These are phyloP conservation scores for Pagrus major DNA, from an alignment of 2,113 vertebrate genomes.

Conservation along the genomic window DNA sequence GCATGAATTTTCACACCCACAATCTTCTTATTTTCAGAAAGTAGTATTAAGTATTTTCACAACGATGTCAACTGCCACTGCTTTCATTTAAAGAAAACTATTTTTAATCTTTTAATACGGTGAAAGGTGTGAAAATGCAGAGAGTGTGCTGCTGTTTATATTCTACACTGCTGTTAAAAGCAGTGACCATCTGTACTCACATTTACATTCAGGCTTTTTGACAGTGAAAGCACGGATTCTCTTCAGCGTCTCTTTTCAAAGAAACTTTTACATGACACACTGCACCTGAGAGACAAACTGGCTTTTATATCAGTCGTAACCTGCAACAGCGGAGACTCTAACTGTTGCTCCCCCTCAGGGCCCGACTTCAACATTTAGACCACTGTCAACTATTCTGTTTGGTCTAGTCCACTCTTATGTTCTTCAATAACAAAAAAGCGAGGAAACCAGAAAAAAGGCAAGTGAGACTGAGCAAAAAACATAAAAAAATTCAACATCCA, in stretches of 20 bases:
- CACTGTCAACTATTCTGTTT: background rate
- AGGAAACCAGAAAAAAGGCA: background rate
- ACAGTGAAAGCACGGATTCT: background rate
- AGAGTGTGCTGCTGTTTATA: background rate
- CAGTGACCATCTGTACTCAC: background rate
- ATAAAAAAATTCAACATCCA: background rate
- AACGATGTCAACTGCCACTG: background rate
- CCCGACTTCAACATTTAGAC: background rate
- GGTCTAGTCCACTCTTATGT: background rate
- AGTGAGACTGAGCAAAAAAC: background rate
- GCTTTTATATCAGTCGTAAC: background rate
- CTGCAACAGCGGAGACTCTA: background rate
- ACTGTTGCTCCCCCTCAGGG: background rate
- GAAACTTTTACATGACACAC: background rate
- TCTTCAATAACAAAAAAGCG: background rate
- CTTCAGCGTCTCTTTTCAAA: background rate
- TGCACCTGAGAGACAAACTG: background rate
- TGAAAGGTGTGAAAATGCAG: background rate
- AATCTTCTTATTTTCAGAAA: background rate
- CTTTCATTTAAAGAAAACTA: background rate
- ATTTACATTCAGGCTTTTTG: background rate
- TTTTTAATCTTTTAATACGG: background rate
- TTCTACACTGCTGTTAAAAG: conserved; percentile 4
- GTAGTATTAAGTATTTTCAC: background rate
- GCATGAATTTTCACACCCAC: background rate